Percentiles rank a stretch among this genome's conserved stretches.
Conservation (phyloP, 1,140 invertebrate genomes). For the Apolygus lucorum region DNA sequence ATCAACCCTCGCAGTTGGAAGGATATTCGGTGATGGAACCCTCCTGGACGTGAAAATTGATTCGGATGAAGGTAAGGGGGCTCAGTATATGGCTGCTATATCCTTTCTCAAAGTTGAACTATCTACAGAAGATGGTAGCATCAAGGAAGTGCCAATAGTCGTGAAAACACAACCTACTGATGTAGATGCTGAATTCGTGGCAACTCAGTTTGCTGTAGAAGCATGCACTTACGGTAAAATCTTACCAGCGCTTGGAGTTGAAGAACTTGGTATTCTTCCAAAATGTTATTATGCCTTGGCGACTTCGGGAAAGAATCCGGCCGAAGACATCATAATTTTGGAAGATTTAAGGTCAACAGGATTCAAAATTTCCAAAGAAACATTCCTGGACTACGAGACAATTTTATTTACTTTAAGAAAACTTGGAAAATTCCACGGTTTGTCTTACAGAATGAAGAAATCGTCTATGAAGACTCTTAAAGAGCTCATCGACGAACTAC, state of each 20-base stretch:
- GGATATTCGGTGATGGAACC: neutral
- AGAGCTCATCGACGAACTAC: neutral
- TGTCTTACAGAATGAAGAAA: neutral
- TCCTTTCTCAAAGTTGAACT: neutral
- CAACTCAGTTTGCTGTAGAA: neutral
- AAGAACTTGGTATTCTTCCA: neutral
- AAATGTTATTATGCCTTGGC: neutral
- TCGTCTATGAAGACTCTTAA: neutral
- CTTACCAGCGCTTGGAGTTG: neutral
- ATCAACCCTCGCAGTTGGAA: too few relatives aligned
- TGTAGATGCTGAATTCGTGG: neutral
- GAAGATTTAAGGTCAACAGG: neutral
- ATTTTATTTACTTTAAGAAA: neutral
- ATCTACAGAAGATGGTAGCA: neutral
- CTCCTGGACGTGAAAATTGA: neutral
- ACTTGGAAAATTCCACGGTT: conserved; percentile 5
- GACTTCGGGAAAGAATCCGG: neutral
- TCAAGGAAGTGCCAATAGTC: neutral
- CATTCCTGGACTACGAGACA: neutral
- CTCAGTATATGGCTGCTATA: neutral
- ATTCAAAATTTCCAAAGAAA: neutral
- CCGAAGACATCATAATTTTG: neutral
- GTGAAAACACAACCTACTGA: neutral
- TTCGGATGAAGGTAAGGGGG: neutral
- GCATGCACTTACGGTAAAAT: neutral